Conservation (phyloP, 1,140 invertebrate species). For the Brachionus manjavacas region DNA sequence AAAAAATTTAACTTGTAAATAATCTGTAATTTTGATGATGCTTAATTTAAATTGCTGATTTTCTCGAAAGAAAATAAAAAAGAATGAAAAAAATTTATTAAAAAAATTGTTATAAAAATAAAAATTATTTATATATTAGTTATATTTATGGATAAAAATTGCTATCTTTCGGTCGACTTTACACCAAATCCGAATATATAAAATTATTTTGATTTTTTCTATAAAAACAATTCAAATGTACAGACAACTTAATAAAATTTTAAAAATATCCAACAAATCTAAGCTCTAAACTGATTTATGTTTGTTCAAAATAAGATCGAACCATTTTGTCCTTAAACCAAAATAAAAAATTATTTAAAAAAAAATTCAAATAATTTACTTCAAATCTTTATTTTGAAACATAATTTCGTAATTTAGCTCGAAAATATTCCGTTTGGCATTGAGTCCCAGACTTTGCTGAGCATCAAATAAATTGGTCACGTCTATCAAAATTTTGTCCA, state of each 20-base stretch:
- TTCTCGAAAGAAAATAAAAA: too few relatives aligned
- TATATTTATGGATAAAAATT: not conserved
- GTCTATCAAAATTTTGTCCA: not conserved
- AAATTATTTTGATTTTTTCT: not conserved
- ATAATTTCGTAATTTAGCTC: not conserved
- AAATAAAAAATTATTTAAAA: not conserved
- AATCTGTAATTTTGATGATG: too few relatives aligned
- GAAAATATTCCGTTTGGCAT: not conserved
- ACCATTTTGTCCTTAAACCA: not conserved
- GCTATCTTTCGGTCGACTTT: not conserved
- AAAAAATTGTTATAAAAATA: not conserved
- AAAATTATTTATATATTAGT: not conserved
- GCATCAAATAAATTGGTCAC: not conserved
- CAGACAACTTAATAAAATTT: not conserved
- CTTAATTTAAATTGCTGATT: too few relatives aligned
- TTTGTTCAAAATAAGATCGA: not conserved
- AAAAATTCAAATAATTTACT: not conserved
- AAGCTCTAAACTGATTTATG: not conserved
- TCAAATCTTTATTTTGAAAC: not conserved
- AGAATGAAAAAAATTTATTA: not conserved
- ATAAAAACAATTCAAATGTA: not conserved
- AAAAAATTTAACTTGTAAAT: too few relatives aligned
- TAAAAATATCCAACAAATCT: not conserved
- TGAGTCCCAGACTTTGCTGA: not conserved
- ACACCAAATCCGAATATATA: not conserved